These are phyloP conservation scores for Chorisops tibialis DNA, from an alignment of 2,888 invertebrate genomes.

Conservation along the genomic window DNA sequence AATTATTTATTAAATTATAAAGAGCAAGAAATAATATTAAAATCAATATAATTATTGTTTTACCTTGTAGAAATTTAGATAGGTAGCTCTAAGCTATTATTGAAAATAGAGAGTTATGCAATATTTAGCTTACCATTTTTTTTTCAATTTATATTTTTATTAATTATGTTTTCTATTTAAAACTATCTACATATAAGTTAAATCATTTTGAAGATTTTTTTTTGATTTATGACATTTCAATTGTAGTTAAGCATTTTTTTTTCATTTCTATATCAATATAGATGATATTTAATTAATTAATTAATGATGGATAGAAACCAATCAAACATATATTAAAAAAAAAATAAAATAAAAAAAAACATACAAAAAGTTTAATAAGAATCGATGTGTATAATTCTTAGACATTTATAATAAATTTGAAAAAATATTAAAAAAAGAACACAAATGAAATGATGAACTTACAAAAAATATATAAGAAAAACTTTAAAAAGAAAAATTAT, in stretches of 20 bases:
- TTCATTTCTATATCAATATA: not conserved
- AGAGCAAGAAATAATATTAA: not conserved
- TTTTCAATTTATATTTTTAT: not conserved
- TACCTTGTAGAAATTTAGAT: slow-evolving; percentile 13
- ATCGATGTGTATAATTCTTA: slow-evolving; percentile 28
- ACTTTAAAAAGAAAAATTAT: slow-evolving; percentile 11
- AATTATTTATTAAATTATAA: not conserved
- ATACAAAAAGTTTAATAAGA: slow-evolving; percentile 25
- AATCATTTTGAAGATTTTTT: too few relatives aligned
- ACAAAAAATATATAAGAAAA: slow-evolving; percentile 19
- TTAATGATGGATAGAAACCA: slow-evolving; percentile 1
- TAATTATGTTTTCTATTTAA: too few relatives aligned
- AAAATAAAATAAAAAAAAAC: slow-evolving; percentile 24
- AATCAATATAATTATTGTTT: slow-evolving; percentile 12
- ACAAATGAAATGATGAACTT: slow-evolving; percentile 4
- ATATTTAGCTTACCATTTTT: not conserved
- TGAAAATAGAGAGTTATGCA: not conserved
- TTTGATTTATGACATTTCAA: too few relatives aligned
- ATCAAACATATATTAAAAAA: not conserved
- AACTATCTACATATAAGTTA: too few relatives aligned
- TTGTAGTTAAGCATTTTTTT: not conserved
- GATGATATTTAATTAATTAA: slow-evolving; percentile 10
- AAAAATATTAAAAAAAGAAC: slow-evolving; percentile 20
- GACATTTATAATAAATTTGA: slow-evolving; percentile 30
- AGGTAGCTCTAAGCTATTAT: slow-evolving; percentile 7